A percentile compares a stretch with the other conserved stretches of the same genome.
Evolutionary conservation across 2,888 invertebrate species (phyloP).

Genomic region (Hypomecis atomaria): DNA sequence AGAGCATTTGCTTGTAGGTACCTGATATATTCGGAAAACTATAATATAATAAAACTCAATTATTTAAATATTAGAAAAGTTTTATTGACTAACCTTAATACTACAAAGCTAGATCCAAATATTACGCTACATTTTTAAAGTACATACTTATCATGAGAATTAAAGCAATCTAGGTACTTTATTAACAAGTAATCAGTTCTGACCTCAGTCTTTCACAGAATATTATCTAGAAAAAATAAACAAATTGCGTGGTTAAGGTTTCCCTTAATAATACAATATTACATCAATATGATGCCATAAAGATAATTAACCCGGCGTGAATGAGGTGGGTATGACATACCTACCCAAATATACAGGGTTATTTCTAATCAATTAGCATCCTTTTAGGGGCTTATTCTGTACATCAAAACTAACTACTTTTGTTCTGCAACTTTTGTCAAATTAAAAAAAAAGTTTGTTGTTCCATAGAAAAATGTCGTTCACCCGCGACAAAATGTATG

Average conservation of each 20-base stretch:
- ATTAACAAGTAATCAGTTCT: slow-evolving; percentile 14
- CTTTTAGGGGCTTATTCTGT: too few relatives aligned
- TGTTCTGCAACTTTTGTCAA: too few relatives aligned
- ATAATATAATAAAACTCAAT: slow-evolving; percentile 17
- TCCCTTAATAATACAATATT: not conserved
- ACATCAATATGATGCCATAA: not conserved
- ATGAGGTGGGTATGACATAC: too few relatives aligned
- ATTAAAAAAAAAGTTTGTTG: too few relatives aligned
- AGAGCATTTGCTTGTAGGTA: slow-evolving; percentile 23
- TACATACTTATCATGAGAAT: not conserved
- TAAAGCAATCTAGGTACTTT: not conserved
- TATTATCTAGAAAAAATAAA: not conserved
- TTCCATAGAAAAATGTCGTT: too few relatives aligned
- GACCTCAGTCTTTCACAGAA: not conserved
- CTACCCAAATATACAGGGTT: too few relatives aligned
- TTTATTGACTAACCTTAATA: slow-evolving; percentile 23
- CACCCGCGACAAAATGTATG: too few relatives aligned
- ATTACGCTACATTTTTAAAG: not conserved
- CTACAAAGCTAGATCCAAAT: slow-evolving; percentile 7
- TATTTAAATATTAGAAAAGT: slow-evolving; percentile 20
- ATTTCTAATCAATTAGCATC: too few relatives aligned
- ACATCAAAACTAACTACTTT: too few relatives aligned
- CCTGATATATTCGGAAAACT: slow-evolving; percentile 37
- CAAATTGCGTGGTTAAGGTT: not conserved
- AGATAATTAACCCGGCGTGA: too few relatives aligned